Base-by-base conservation (phyloP, 2,113 vertebrate genomes). In the Podilymbus podiceps region DNA sequence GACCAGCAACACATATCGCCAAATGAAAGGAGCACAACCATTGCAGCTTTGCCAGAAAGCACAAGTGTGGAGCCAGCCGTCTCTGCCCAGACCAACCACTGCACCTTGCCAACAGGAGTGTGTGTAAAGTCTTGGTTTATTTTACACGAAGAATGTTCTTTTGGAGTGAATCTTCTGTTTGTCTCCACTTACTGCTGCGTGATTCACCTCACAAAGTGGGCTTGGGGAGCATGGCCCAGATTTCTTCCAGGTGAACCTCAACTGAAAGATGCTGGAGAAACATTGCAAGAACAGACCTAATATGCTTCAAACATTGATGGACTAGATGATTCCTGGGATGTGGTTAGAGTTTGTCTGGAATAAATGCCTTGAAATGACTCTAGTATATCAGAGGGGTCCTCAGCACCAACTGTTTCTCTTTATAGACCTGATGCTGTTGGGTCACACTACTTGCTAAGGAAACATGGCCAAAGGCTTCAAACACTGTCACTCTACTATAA, bases 31-130 rank as follows among this genome's bases (percentile, higher is more conserved):
- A 81, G 47, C 8, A 74, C 20, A 74, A 13, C 49, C 30, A 53
- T 79, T 74, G 80, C 35, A 87, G 52, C n/a, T 89, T 38, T 77
- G 24, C 30, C 73, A 74, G 24, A n/a, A 55, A 59, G 30, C 31
- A 44, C 16, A 60, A 46, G 9, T 0, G 0, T 33, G 56, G 35
- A 81, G 10, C 24, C 27, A 59, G 11, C 6, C 8, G 14, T n/a
- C 47, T 46, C 42, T 89, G 17, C 28, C 68, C 73, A 81, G 35
- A 72, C 23, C 49, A 77, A 40, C 3, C 50, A 46, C 15, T 62
- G n/a, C 24, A 44, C 27, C 15, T 44, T 71, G 25, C 10, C 63
- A 53, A 30, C 17, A 56, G 9, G 9, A 71, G 14, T 12, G 5
- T 33, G n/a, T 71, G 38, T 14, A 52, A 75, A 76, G 9, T 33